Evolutionary conservation across 2,797 vertebrate genomes (phyloP).

Genomic region (Phrynocephalus forsythii): DNA sequence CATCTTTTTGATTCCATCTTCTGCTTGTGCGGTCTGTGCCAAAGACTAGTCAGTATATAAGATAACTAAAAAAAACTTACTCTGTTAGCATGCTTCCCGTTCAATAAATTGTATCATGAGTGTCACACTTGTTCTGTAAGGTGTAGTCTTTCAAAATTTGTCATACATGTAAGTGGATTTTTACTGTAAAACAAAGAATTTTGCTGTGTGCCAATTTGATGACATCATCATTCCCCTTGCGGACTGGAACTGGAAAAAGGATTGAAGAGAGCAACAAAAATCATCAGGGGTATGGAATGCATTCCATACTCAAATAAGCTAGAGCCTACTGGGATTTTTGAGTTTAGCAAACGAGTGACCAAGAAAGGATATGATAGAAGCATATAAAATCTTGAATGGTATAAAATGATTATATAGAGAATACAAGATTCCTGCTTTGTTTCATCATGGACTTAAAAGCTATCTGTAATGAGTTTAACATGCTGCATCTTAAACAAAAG

Average conservation of each 20-base stretch:
- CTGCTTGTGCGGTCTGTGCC: background rate
- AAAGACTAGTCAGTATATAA: background rate
- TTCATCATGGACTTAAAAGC: background rate
- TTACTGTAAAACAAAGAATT: background rate
- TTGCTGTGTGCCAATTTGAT: background rate
- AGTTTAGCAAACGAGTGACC: background rate
- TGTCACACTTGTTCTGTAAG: background rate
- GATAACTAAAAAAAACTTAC: background rate
- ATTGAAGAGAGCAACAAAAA: constrained; percentile 11
- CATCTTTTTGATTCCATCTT: background rate
- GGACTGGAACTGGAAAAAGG: constrained; percentile 16
- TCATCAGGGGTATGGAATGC: constrained; percentile 18
- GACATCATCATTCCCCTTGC: constrained; percentile 20
- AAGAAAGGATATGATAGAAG: background rate
- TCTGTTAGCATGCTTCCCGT: background rate
- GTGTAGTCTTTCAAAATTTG: constrained; percentile 3
- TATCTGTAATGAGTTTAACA: background rate
- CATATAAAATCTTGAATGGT: background rate
- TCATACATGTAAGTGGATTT: background rate
- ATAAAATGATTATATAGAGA: background rate
- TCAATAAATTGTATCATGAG: background rate
- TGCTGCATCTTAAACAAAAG: background rate
- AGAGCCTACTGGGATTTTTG: background rate
- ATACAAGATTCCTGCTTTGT: background rate
- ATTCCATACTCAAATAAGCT: background rate